Evolutionary conservation across 2,797 vertebrate genomes (phyloP).

Genomic region (Molossus alvarezi): DNA sequence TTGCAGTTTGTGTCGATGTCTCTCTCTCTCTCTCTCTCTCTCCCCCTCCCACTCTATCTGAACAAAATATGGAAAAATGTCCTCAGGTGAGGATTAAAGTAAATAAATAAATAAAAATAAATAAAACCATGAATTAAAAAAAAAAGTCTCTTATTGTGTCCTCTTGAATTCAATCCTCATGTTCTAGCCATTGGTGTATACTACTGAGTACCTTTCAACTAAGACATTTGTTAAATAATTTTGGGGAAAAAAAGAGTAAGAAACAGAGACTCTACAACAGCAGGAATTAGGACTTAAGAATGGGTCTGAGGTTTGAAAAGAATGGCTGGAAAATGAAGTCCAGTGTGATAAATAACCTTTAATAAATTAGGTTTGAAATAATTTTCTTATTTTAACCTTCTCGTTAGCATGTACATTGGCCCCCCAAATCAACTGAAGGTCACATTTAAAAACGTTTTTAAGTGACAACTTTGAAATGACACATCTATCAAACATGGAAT

Average conservation of each 20-base stretch:
- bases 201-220: neutral
- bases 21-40: too few species aligned
- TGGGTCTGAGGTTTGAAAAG: neutral
- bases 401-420: neutral
- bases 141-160: neutral
- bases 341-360: neutral
- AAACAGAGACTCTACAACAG: neutral
- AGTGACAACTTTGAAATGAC: neutral
- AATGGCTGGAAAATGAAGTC: conserved; percentile 1
- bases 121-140: too few species aligned
- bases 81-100: too few species aligned
- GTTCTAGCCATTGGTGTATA: neutral
- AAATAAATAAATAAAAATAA: too few species aligned
- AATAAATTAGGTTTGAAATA: conserved; percentile 19
- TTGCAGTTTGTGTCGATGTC: too few species aligned
- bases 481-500: neutral
- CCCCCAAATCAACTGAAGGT: neutral
- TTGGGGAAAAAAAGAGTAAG: neutral
- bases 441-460: neutral
- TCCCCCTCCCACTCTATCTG: too few species aligned
- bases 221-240: neutral
- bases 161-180: neutral
- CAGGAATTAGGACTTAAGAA: neutral
- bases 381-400: neutral
- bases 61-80: too few species aligned